A percentile compares a stretch with the other conserved stretches of the same genome.
phyloP scores from a whole-genome alignment of 2,113 vertebrate genomes.

The Nanorana parkeri region DNA sequence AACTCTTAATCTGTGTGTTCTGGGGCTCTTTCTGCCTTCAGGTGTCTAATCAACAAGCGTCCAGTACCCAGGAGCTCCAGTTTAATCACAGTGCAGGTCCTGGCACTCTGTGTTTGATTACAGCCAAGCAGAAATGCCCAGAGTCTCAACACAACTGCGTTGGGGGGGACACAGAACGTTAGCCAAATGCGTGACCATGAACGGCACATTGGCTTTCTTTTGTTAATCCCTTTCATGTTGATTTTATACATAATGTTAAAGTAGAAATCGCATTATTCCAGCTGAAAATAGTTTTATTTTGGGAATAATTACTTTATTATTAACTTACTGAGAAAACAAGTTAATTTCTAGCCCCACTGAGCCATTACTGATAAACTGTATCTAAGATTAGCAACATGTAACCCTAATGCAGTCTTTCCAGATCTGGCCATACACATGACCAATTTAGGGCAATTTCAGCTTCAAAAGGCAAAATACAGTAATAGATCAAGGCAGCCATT shows the following conservation, averaged over 20 bases:
- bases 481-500: too few relatives aligned
- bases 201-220: slow-evolving; percentile 26
- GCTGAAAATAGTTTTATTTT: neutral
- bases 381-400: too few relatives aligned
- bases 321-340: neutral
- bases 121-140: neutral
- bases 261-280: slow-evolving; percentile 26
- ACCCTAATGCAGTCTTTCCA: too few relatives aligned
- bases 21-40: neutral
- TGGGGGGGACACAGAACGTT: neutral
- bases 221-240: slow-evolving; percentile 39
- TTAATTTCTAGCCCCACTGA: neutral
- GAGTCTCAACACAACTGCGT: slow-evolving; percentile 5
- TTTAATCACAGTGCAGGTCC: slow-evolving; percentile 10
- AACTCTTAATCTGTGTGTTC: neutral
- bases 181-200: slow-evolving; percentile 11
- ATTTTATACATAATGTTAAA: slow-evolving; percentile 24
- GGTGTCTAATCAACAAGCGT: neutral
- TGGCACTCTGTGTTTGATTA: slow-evolving; percentile 25
- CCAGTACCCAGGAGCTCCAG: neutral
- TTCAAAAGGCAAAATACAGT: too few relatives aligned
- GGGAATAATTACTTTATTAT: slow-evolving; percentile 4
- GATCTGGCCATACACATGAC: too few relatives aligned
- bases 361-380: too few relatives aligned
- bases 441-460: too few relatives aligned